These are phyloP conservation scores for Pterois miles DNA, from an alignment of 2,797 vertebrate genomes.

Conservation along the genomic window DNA sequence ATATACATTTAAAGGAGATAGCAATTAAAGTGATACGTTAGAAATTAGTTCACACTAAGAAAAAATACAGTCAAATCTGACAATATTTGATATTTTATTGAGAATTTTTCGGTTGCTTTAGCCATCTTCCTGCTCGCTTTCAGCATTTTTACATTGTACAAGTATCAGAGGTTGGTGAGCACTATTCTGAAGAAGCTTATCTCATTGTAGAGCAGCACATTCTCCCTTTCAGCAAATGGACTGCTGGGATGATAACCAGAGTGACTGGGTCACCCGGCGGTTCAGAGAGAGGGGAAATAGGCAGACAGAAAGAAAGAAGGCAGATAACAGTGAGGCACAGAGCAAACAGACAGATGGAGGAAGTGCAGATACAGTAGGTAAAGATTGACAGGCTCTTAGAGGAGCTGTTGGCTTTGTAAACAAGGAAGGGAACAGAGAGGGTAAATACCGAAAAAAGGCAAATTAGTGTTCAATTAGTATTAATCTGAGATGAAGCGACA, in stretches of 20 bases:
- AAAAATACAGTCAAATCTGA: background rate
- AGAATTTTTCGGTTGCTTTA: background rate
- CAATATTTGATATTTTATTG: background rate
- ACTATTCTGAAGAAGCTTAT: background rate
- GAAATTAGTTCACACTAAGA: background rate
- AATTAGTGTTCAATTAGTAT: background rate
- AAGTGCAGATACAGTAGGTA: slow-evolving; percentile 6
- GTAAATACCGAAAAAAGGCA: background rate
- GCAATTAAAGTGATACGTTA: background rate
- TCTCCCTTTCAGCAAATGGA: slow-evolving; percentile 1
- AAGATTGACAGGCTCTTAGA: slow-evolving; percentile 1
- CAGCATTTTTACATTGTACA: background rate
- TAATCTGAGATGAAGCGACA: slow-evolving; percentile 4
- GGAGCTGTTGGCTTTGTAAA: background rate
- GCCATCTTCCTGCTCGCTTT: background rate
- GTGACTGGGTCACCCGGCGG: slow-evolving; percentile 12
- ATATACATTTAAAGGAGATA: background rate
- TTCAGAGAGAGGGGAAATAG: background rate
- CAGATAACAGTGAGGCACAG: slow-evolving; percentile 10
- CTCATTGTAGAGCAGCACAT: background rate
- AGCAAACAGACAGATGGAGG: slow-evolving; percentile 17
- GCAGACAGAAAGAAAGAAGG: slow-evolving; percentile 21
- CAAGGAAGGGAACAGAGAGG: background rate
- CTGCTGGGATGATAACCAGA: slow-evolving; percentile 12
- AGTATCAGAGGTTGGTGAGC: background rate